phyloP scores from a whole-genome alignment of 2,888 invertebrate genomes.

The Metalampra italica region DNA sequence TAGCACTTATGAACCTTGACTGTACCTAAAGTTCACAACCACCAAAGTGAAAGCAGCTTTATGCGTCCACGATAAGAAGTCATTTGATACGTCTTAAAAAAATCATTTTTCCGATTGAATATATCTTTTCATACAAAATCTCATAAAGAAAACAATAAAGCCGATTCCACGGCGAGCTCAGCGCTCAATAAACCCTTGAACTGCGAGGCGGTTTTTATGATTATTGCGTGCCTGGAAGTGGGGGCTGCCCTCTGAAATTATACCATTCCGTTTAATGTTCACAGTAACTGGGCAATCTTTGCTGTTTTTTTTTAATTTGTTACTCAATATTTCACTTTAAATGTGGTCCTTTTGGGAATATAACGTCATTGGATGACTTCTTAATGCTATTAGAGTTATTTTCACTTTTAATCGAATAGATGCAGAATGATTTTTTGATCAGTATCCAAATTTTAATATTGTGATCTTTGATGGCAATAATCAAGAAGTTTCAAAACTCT shows the following conservation, averaged over 20 bases:
- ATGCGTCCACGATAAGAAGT: no score
- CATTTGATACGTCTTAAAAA: background rate
- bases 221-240: conserved; percentile 31
- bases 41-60: no score
- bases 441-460: no score
- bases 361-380: no score
- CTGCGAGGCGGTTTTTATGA: conserved; percentile 27
- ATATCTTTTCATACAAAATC: background rate
- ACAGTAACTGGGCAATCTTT: conserved; percentile 19
- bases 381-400: no score
- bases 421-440: no score
- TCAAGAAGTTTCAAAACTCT: no score
- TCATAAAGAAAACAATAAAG: conserved; percentile 26
- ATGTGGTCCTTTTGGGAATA: background rate
- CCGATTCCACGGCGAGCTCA: conserved; percentile 14
- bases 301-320: conserved; percentile 13
- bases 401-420: no score
- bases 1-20: no score
- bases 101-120: background rate
- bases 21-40: no score
- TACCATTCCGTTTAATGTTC: conserved; percentile 35
- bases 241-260: conserved; percentile 29
- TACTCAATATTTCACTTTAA: background rate
- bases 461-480: no score
- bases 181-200: conserved; percentile 23